Conservation (phyloP, 2,113 vertebrate species). For the Pachyramphus minor region DNA sequence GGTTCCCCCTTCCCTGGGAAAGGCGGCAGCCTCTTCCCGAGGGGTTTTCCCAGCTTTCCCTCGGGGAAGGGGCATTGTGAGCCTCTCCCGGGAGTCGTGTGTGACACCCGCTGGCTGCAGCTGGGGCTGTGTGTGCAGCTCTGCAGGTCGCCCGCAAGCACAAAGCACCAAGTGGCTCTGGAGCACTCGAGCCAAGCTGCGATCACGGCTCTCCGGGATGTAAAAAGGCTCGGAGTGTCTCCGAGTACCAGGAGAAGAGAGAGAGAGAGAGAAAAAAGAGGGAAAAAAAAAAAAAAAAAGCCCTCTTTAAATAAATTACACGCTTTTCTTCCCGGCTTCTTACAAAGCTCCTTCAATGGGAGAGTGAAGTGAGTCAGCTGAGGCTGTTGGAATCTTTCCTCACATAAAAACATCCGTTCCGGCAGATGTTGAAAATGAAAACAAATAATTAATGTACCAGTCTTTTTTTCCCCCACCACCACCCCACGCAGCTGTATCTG, state of each 20-base stretch:
- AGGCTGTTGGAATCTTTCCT: background rate
- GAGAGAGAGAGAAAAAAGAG: no score
- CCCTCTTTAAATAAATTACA: background rate
- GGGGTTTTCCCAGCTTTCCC: background rate
- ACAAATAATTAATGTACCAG: background rate
- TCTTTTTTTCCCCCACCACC: background rate
- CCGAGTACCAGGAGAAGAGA: background rate
- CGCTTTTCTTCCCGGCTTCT: background rate
- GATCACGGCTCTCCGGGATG: background rate
- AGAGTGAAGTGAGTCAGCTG: background rate
- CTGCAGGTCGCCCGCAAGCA: background rate
- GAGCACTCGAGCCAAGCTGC: background rate
- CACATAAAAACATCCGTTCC: background rate
- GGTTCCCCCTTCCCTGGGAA: background rate
- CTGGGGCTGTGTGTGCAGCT: background rate
- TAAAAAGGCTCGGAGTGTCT: background rate
- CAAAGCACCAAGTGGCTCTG: background rate
- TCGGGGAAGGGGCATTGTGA: background rate
- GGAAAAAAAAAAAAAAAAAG: no score
- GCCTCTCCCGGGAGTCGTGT: background rate
- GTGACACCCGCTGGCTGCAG: background rate
- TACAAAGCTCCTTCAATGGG: background rate
- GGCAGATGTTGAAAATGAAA: background rate
- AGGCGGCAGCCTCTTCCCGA: background rate
- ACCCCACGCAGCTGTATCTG: background rate